Evolutionary conservation across 2,797 vertebrate genomes (phyloP), one percentile per base, ranked within the genome.

Genomic region (Lateolabrax maculatus): DNA sequence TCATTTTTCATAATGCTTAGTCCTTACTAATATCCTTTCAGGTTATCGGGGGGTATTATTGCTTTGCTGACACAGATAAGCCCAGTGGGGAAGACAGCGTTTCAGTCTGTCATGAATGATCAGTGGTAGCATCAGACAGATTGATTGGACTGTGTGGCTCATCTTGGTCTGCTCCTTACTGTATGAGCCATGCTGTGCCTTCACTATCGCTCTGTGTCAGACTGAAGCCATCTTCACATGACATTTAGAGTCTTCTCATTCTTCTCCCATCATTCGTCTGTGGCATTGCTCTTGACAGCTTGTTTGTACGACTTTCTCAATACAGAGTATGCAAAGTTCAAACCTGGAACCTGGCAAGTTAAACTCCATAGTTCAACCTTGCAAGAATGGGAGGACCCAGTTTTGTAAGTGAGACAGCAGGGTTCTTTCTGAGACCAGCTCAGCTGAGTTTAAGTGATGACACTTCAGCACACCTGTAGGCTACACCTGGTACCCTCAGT

Each of bases 71-170:
- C 57, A 67, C 31, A 41, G 55, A 49, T 63, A 49, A 34, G 18
- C 23, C 39, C 56, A 41, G n/a, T 36, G 27, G 37, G 48, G 37
- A 68, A 46, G 71, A 68, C 41, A 25, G 18, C 21, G 34, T 65
- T n/a, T 70, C 41, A 18, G 49, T 63, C 41, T 46, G 48, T 61
- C 48, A 46, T 52, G 27, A 62, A 25, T 62, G 27, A 68, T 68
- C 46, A 36, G 41, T 51, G 5, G 29, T 23, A 44, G 36, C 53
- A 27, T 72, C 29, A 72, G 44, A 51, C 37, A 27, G 46, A 66
- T 52, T 60, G 37, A 66, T 64, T 31, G 3, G 15, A 8, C 46
- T 36, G 36, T 56, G 65, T 48, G 46, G 58, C n/a, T 58, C 43
- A 52, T 19, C 23, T 37, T 60, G 51, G n/a, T 19, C n/a, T 64